Base-by-base conservation (phyloP, 2,797 vertebrate genomes). In the Oophaga sylvatica region DNA sequence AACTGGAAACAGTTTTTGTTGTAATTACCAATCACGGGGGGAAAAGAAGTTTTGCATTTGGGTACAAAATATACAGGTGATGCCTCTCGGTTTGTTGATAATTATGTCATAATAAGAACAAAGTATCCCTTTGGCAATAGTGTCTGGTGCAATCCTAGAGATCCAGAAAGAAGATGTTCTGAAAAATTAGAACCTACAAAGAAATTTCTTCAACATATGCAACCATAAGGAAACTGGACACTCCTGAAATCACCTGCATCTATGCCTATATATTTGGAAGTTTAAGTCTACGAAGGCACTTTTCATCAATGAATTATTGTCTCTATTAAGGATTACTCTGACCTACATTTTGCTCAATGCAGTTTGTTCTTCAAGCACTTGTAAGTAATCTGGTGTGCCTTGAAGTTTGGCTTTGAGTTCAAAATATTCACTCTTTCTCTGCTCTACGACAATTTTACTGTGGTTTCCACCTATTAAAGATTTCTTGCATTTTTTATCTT, bases 311-410 rank as follows among this genome's bases (percentile, higher is more conserved):
- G 94, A 94, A 95, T 94, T 94, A 93, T 93, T 92, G 93, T 95
- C 93, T 93, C 93, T 93, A 93, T 92, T 93, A 93, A 92, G 94
- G 93, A 93, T 92, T 90, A 91, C 90, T 93, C 90, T 93, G 93
- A 92, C 93, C 95, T 99, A 99, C 95, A 99, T 97, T 96, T 99
- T 98, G 95, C 97, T 99, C 94, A 99, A 96, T 91, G 97, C 97
- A 94, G 98, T 99, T 95, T 99, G 98, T 95, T 99, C 98, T 93
- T 99, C 98, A 78, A 99, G 96, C 93, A 99, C 98, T 96, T 99
- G 97, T 92, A 99, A 96, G 94, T 99, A 99, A 96, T 99, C 98
- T 89, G 98, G 98, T 56, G 97, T 97, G 93, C 97, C 97, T 94
- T 99, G 98, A 94, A 99, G 97, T 94, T 98, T 99, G 90, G 98